phyloP scores from a whole-genome alignment of 2,797 vertebrate genomes.

The Erethizon dorsatum region DNA sequence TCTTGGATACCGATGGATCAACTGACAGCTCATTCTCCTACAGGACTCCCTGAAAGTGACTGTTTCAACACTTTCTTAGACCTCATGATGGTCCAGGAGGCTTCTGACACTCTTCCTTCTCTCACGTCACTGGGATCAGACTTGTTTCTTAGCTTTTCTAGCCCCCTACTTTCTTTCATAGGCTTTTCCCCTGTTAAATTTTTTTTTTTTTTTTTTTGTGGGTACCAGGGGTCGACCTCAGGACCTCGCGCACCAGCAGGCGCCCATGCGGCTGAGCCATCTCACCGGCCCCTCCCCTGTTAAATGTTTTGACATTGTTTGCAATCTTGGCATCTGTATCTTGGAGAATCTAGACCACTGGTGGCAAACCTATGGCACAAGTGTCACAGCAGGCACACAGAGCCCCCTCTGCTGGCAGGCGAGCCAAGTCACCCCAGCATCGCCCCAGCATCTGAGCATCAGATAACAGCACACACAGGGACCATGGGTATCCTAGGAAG shows the following conservation, averaged over 20 bases:
- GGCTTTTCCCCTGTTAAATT: background rate
- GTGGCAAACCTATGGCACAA: background rate
- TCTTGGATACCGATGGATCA: background rate
- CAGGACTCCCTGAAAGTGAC: background rate
- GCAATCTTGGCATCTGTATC: background rate
- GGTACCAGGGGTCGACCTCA: no score
- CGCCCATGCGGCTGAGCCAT: no score
- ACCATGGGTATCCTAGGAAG: background rate
- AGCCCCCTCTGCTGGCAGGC: background rate
- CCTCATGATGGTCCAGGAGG: background rate
- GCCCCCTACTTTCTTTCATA: background rate
- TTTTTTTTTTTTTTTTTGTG: background rate
- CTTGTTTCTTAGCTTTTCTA: background rate
- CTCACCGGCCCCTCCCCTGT: background rate
- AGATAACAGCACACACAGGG: background rate
- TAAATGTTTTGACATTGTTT: background rate
- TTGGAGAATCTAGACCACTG: background rate
- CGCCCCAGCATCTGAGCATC: background rate
- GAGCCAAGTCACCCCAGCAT: background rate
- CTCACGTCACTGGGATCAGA: background rate
- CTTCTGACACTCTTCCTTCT: background rate
- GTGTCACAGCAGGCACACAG: background rate
- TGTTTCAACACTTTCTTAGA: no score
- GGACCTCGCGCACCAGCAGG: no score
- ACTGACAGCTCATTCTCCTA: background rate